phyloP scores from a whole-genome alignment of 2,888 invertebrate species.

The Stenoptilia bipunctidactyla region DNA sequence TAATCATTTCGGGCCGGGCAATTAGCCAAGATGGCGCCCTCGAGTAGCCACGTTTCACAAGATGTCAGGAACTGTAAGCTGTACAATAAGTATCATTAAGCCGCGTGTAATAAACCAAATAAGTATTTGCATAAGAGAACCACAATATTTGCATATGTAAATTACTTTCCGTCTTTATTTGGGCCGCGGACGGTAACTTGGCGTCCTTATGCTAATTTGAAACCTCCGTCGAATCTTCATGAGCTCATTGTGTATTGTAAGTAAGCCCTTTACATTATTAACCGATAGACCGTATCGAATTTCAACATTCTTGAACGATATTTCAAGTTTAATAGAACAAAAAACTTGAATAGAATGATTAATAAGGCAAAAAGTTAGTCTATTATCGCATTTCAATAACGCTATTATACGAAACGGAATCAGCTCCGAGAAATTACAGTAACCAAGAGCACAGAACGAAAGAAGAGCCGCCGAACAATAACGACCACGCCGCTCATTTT shows the following conservation, averaged over 20 bases:
- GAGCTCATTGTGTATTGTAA: conserved; percentile 23
- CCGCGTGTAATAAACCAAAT: conserved; percentile 59
- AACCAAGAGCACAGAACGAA: conserved; percentile 25
- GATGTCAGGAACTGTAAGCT: conserved; percentile 35
- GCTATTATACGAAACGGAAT: conserved; percentile 32
- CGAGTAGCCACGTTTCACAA: background rate
- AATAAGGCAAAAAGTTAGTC: conserved; percentile 38
- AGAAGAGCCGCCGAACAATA: conserved; percentile 48
- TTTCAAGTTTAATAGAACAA: conserved; percentile 25
- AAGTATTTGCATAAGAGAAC: conserved; percentile 59
- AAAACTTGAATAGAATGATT: conserved; percentile 36
- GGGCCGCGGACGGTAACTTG: conserved; percentile 51
- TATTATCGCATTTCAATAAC: conserved; percentile 35
- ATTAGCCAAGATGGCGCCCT: no score
- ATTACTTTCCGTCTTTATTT: conserved; percentile 62
- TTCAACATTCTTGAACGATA: conserved; percentile 24
- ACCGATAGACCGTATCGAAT: conserved; percentile 21
- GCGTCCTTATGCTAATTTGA: conserved; percentile 32
- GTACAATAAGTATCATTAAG: conserved; percentile 60
- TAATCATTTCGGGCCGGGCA: no score
- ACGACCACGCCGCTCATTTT: conserved; percentile 49
- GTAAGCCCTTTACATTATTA: conserved; percentile 28
- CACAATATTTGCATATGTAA: conserved; percentile 66
- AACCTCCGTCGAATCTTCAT: conserved; percentile 27
- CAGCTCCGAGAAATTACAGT: conserved; percentile 29